A percentile compares a stretch with the other conserved stretches of the same genome.
phyloP scores from a whole-genome alignment of 2,888 invertebrate genomes.

The Linyphia triangularis region DNA sequence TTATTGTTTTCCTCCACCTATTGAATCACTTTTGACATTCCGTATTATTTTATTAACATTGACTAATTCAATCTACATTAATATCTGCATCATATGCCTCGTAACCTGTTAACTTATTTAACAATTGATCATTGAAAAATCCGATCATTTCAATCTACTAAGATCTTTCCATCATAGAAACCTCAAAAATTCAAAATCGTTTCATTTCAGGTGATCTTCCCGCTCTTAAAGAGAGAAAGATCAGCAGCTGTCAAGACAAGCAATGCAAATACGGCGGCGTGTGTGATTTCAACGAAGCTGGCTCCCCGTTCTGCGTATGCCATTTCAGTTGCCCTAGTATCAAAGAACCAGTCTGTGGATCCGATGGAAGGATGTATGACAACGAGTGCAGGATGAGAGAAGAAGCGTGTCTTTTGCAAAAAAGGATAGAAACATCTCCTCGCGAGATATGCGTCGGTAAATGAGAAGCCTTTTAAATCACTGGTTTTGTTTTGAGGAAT shows the following conservation, averaged over 20 bases:
- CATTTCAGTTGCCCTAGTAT: slow-evolving; percentile 77
- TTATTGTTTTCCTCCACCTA: no score
- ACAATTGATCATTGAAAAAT: no score
- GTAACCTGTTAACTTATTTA: no score
- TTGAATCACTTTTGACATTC: no score
- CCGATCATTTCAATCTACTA: no score
- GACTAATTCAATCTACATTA: no score
- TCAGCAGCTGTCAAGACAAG: slow-evolving; percentile 77
- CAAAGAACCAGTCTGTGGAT: slow-evolving; percentile 88
- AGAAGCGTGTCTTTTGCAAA: slow-evolving; percentile 91
- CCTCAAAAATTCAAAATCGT: no score
- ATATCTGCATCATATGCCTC: no score
- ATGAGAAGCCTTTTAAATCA: slow-evolving; percentile 26
- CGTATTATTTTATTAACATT: no score
- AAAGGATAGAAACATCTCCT: slow-evolving; percentile 87
- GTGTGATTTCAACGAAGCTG: slow-evolving; percentile 85
- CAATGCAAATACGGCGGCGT: slow-evolving; percentile 83
- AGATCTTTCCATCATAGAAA: no score
- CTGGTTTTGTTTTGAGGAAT: no score
- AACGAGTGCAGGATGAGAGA: slow-evolving; percentile 92
- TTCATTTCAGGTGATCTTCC: slow-evolving; percentile 22
- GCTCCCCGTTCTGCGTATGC: slow-evolving; percentile 88
- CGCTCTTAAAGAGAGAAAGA: slow-evolving; percentile 49
- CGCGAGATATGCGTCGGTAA: slow-evolving; percentile 90
- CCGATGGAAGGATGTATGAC: slow-evolving; percentile 89